A percentile compares a stretch with the other conserved stretches of the same genome.
Evolutionary conservation across 2,888 invertebrate species (phyloP).

Genomic region (Buathra laborator): DNA sequence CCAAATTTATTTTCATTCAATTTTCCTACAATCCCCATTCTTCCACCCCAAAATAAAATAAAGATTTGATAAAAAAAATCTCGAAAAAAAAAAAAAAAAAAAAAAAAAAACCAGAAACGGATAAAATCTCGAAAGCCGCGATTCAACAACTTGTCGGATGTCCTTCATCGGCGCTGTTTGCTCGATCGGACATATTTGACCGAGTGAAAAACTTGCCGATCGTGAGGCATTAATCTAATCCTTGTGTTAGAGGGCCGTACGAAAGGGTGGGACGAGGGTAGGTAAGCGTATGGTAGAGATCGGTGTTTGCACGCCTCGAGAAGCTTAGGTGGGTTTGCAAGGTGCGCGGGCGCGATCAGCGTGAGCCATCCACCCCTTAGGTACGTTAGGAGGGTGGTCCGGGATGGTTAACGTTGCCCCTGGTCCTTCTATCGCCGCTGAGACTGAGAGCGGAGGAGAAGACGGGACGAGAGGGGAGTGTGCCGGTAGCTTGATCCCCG

Average conservation of each 20-base stretch:
- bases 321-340: conserved; percentile 74
- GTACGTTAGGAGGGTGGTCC: conserved; percentile 14
- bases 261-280: background rate
- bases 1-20: no score
- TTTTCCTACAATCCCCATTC: no score
- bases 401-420: conserved; percentile 43
- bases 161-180: background rate
- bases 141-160: background rate
- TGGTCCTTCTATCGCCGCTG: conserved; percentile 29
- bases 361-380: conserved; percentile 43
- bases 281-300: conserved; percentile 53
- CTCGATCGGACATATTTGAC: background rate
- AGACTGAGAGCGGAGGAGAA: conserved; percentile 50
- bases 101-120: background rate
- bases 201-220: conserved; percentile 37
- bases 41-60: no score
- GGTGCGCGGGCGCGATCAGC: conserved; percentile 44
- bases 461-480: conserved; percentile 66
- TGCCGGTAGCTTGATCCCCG: conserved; percentile 81
- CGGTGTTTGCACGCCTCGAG: conserved; percentile 76
- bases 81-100: no score
- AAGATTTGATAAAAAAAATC: no score
- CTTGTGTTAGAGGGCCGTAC: conserved; percentile 18
- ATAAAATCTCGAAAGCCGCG: background rate
- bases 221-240: conserved; percentile 43